Evolutionary conservation across 1,140 invertebrate species (phyloP).

Genomic region (Trichogramma pretiosum): DNA sequence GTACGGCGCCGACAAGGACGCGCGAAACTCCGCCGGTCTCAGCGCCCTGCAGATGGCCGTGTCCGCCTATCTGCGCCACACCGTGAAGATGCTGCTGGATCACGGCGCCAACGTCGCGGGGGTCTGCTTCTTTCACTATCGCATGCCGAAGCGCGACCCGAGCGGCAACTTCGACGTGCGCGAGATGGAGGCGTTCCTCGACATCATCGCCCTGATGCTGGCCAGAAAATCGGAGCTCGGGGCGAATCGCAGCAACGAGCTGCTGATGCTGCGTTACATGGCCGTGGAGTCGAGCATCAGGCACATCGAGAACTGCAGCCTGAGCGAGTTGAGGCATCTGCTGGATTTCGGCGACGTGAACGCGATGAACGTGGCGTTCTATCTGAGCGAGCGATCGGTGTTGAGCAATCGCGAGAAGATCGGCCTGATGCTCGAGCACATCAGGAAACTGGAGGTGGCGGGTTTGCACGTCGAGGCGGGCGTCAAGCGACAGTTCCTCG

Average conservation of each 20-base stretch:
- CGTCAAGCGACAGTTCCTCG: neutral
- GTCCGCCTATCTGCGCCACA: neutral
- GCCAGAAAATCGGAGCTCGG: neutral
- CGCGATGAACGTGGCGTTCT: constrained; percentile 1
- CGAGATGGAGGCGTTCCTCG: constrained; percentile 3
- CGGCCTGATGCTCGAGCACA: neutral
- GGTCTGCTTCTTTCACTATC: constrained; percentile 6
- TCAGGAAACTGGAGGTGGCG: constrained; percentile 6
- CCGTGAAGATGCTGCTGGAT: neutral
- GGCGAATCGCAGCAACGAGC: neutral
- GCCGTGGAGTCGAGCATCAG: neutral
- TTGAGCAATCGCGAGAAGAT: constrained; percentile 5
- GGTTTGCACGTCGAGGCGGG: neutral
- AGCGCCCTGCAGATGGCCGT: constrained; percentile 5
- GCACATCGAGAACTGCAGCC: constrained; percentile 9
- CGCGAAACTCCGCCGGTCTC: neutral
- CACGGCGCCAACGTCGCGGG: neutral
- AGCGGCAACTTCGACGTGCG: neutral
- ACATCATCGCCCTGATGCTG: constrained; percentile 1
- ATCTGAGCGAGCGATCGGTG: neutral
- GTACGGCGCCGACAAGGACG: constrained; percentile 1
- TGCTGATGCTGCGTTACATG: constrained; percentile 2
- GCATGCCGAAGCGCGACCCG: neutral
- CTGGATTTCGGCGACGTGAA: constrained; percentile 9
- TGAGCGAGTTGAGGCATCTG: neutral